Evolutionary conservation across 1,140 invertebrate species (phyloP).

Genomic region (Campoletis sonorensis): DNA sequence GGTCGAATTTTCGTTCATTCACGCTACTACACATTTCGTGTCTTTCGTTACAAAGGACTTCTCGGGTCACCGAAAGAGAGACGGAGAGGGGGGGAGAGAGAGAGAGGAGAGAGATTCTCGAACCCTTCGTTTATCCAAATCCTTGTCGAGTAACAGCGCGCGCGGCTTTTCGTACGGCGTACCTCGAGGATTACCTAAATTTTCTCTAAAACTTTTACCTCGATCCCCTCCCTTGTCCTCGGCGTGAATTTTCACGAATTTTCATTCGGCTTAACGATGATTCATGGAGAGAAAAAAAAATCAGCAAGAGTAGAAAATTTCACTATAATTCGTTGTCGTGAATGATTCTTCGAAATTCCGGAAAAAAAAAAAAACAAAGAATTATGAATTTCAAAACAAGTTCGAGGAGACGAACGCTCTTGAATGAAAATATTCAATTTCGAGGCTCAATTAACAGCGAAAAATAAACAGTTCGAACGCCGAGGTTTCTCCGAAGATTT

Average conservation of each 20-base stretch:
- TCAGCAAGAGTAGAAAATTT: neutral
- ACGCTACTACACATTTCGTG: conserved; percentile 9
- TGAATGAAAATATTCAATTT: no score
- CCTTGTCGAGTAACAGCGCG: neutral
- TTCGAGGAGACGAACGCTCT: no score
- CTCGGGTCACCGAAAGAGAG: neutral
- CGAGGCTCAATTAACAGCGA: no score
- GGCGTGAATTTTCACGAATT: neutral
- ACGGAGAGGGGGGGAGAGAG: neutral
- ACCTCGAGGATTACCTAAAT: neutral
- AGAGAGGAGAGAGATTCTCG: conserved; percentile 11
- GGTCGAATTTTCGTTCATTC: neutral
- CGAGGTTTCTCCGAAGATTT: no score
- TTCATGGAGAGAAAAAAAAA: neutral
- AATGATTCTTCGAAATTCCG: no score
- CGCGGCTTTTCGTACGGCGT: neutral
- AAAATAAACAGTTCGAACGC: no score
- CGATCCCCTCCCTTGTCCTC: no score
- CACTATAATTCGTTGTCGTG: no score
- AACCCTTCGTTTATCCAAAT: conserved; percentile 30
- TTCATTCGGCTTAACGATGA: neutral
- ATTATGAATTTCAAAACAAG: no score
- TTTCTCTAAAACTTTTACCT: neutral
- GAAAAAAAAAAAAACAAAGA: no score
- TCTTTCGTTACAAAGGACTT: neutral